Conservation (phyloP, 2,113 vertebrate species). For the Neotragus pygmaeus region DNA sequence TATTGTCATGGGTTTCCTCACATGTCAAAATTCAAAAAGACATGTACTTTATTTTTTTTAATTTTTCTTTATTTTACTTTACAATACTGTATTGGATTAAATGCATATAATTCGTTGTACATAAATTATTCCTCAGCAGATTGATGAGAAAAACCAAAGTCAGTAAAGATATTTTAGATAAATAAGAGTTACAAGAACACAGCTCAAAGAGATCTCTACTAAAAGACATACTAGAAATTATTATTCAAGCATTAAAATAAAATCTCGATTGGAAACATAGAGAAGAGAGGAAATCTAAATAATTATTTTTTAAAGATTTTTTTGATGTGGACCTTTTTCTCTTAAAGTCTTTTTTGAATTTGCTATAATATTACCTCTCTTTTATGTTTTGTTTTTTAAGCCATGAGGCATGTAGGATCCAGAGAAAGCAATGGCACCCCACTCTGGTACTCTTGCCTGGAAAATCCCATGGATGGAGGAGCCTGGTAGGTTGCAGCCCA, state of each 20-base stretch:
- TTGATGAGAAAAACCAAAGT: not conserved
- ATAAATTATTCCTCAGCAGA: not conserved
- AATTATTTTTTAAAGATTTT: not conserved
- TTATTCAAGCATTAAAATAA: not conserved
- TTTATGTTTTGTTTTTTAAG: not conserved
- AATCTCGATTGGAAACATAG: not conserved
- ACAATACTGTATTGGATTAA: not conserved
- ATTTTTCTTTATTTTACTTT: too few species aligned
- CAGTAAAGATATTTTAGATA: not conserved
- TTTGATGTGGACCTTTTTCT: not conserved
- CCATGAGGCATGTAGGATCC: not conserved
- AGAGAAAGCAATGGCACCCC: too few species aligned
- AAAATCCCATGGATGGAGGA: too few species aligned
- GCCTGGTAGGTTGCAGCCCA: too few species aligned
- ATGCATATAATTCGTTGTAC: not conserved
- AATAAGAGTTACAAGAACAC: not conserved
- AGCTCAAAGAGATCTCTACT: not conserved
- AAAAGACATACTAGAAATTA: not conserved
- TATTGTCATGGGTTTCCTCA: not conserved
- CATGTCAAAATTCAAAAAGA: not conserved
- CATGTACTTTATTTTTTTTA: not conserved
- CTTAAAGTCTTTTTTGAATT: not conserved
- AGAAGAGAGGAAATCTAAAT: not conserved
- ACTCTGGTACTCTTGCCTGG: too few species aligned
- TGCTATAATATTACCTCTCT: not conserved